phyloP scores from a whole-genome alignment of 2,888 invertebrate genomes.

The Chymomyza amoena region DNA sequence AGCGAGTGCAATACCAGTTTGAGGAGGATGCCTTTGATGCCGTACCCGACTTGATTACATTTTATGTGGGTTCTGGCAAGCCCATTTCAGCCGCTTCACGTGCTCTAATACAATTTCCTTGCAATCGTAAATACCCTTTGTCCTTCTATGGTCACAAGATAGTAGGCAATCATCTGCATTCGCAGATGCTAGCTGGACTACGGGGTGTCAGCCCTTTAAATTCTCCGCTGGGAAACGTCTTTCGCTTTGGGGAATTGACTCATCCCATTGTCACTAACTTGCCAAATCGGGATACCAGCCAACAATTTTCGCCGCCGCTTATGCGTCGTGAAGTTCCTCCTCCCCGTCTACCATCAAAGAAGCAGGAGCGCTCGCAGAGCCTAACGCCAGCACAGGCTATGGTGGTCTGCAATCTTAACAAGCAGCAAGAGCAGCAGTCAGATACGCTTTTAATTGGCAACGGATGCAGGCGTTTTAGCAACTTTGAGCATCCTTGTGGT shows the following conservation, averaged over 20 bases:
- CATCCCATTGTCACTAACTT: constrained; percentile 36
- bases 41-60: constrained; percentile 94
- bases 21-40: constrained; percentile 96
- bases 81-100: constrained; percentile 93
- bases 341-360: constrained; percentile 81
- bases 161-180: constrained; percentile 79
- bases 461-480: constrained; percentile 37
- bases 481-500: constrained; percentile 33
- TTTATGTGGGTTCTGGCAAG: constrained; percentile 93
- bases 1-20: constrained; percentile 94
- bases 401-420: constrained; percentile 65
- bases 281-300: constrained; percentile 69
- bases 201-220: constrained; percentile 77
- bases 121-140: constrained; percentile 88
- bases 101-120: constrained; percentile 91
- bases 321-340: constrained; percentile 80
- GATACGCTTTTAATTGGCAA: constrained; percentile 11
- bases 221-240: constrained; percentile 77
- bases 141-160: constrained; percentile 85
- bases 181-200: constrained; percentile 77
- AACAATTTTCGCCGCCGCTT: constrained; percentile 82
- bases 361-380: constrained; percentile 87
- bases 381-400: constrained; percentile 83
- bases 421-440: constrained; percentile 51
- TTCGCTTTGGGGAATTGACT: constrained; percentile 66